Conservation (phyloP, 2,797 vertebrate genomes). For the Melanogrammus aeglefinus region DNA sequence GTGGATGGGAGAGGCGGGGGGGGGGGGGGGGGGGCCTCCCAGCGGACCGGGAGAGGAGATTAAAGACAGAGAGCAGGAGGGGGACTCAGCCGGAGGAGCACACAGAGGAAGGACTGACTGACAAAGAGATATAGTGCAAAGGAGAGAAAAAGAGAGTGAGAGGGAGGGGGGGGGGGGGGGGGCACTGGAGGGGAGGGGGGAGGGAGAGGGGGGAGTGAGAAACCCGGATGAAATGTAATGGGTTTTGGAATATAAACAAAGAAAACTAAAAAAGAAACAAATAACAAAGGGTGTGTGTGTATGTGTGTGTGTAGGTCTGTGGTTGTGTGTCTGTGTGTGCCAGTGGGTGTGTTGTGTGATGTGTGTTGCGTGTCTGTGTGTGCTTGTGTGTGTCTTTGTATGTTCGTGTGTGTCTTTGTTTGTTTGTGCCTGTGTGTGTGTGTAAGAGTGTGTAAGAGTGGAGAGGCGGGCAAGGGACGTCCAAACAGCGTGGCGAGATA, state of each 20-base stretch:
- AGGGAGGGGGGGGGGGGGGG: constrained; percentile 6
- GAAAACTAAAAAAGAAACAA: constrained; percentile 8
- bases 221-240: constrained; percentile 49
- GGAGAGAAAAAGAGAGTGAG: constrained; percentile 3
- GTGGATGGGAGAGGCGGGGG: not conserved
- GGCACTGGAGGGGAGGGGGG: not conserved
- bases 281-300: not conserved
- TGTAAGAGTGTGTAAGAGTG: not conserved
- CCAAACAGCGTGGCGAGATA: not conserved
- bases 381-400: too few species aligned
- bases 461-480: not conserved
- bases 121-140: not conserved
- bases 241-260: constrained; percentile 51
- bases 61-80: not conserved
- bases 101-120: not conserved
- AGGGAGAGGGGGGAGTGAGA: constrained; percentile 27
- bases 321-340: not conserved
- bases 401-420: not conserved
- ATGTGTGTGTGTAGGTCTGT: constrained; percentile 5
- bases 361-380: too few species aligned
- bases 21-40: too few species aligned
- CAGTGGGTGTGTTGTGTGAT: too few species aligned
- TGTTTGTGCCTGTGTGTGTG: constrained; percentile 20
- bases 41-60: not conserved
- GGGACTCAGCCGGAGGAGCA: constrained; percentile 18